Evolutionary conservation across 2,888 invertebrate species (phyloP), one percentile per base, ranked within the genome.

Genomic region (Allacma fusca): DNA sequence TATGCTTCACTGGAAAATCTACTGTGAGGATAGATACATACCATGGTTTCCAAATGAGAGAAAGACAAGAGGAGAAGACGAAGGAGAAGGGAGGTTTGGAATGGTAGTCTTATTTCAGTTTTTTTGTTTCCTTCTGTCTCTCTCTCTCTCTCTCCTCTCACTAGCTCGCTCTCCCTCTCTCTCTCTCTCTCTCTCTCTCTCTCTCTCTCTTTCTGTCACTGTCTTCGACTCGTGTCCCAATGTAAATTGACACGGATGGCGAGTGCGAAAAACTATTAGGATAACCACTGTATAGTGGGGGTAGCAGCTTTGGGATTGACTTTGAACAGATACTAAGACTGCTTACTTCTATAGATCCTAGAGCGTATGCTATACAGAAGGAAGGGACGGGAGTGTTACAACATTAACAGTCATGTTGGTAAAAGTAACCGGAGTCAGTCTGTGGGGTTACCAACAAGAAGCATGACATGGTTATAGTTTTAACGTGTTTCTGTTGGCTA

Each of bases 1-100:
- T 59, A 64, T 62, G 73, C 64, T 62, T 74, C 64, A 74, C 24
- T 74, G 59, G 73, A 74, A 40, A 64, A 74, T 62, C 73, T 62
- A 21, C 24, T 62, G 4, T 26, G 12, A 24, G 19, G 26, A 21
- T 62, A 24, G 23, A 62, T 26, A 1, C 59, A 2, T 62, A 13
- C n/a, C 21, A 62, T n/a, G 19, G 34, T 34, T 62, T 24, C 62
- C 26, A 62, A 62, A 62, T 62, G 62, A 62, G 24, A 62, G 62
- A 24, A 23, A 62, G 62, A 62, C 62, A 24, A 23, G 19, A 62
- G 24, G 16, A n/a, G 62, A 62, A n/a, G 62, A 7, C 9, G 62
- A 62, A 12, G 26, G 62, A 62, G 62, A 24, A 24, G 4, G 62
- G 23, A 62, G 16, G 13, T 57, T 57, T 4, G 57, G 4, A 16